Percentiles rank a stretch among this genome's conserved stretches.
Evolutionary conservation across 2,888 invertebrate genomes (phyloP).

Genomic region (Silvanus unidentatus): DNA sequence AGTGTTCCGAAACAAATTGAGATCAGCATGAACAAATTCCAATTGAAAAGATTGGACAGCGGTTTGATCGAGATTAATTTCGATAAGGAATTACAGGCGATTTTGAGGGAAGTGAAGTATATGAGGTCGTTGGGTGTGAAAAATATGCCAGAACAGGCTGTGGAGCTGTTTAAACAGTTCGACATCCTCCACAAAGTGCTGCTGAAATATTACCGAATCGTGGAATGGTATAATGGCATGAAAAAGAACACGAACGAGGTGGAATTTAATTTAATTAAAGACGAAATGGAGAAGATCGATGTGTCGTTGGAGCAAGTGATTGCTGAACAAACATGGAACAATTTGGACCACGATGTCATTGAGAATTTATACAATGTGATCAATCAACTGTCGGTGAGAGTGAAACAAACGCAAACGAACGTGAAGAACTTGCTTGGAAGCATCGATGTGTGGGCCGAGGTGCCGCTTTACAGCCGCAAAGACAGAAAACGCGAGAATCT

Average conservation of each 20-base stretch:
- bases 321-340: slow-evolving; percentile 68
- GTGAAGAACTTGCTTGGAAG: slow-evolving; percentile 52
- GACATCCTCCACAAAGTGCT: slow-evolving; percentile 57
- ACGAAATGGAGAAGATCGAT: slow-evolving; percentile 73
- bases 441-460: slow-evolving; percentile 65
- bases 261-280: slow-evolving; percentile 70
- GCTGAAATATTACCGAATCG: slow-evolving; percentile 51
- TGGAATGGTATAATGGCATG: slow-evolving; percentile 79
- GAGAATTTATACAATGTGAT: slow-evolving; percentile 56
- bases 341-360: slow-evolving; percentile 22
- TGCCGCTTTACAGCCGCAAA: slow-evolving; percentile 70
- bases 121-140: slow-evolving; percentile 51
- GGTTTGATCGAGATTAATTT: slow-evolving; percentile 60
- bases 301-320: slow-evolving; percentile 62
- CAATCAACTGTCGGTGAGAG: slow-evolving; percentile 64
- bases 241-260: slow-evolving; percentile 65
- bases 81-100: slow-evolving; percentile 60
- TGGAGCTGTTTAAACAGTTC: slow-evolving; percentile 60
- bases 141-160: slow-evolving; percentile 55
- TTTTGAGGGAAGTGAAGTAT: slow-evolving; percentile 78
- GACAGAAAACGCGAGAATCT: slow-evolving; percentile 55
- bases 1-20: slow-evolving; percentile 61
- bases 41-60: slow-evolving; percentile 54
- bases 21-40: slow-evolving; percentile 55
- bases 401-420: slow-evolving; percentile 63